A percentile compares a stretch with the other conserved stretches of the same genome.
phyloP scores from a whole-genome alignment of 2,797 vertebrate genomes.

The Setipinna tenuifilis region DNA sequence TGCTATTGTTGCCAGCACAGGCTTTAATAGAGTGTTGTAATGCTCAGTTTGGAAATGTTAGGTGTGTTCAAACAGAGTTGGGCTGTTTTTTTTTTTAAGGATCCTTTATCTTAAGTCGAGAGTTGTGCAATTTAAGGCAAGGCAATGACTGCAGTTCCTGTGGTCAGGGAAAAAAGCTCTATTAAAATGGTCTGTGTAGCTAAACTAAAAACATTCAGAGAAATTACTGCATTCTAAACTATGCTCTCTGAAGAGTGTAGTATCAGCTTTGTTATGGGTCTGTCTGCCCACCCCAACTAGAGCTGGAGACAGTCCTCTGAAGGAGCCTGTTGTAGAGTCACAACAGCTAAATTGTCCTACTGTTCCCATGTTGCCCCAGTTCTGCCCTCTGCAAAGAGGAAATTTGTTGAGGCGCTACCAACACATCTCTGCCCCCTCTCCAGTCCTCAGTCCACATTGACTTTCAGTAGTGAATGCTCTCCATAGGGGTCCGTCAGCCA shows the following conservation, averaged over 20 bases:
- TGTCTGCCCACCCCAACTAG: not conserved
- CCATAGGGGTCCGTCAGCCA: not conserved
- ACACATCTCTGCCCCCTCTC: not conserved
- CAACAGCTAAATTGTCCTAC: not conserved
- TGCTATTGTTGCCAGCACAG: too few species aligned
- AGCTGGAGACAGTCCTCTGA: not conserved
- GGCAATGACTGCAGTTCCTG: too few species aligned
- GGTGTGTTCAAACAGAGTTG: not conserved
- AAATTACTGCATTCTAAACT: not conserved
- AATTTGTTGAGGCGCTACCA: not conserved
- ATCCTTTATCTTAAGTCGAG: not conserved
- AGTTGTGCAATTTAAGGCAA: not conserved
- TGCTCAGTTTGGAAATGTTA: not conserved
- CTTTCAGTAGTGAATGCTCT: not conserved
- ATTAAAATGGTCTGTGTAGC: not conserved
- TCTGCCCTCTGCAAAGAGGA: not conserved
- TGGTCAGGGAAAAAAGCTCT: too few species aligned
- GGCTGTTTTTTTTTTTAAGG: not conserved
- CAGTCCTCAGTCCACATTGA: not conserved
- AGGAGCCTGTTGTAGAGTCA: not conserved
- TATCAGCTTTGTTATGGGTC: not conserved
- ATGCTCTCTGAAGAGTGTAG: not conserved
- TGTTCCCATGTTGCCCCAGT: not conserved
- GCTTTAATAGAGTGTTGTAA: not conserved
- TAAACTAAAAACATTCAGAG: not conserved